phyloP scores from a whole-genome alignment of 2,797 vertebrate genomes.

The Rhyacichthys aspro region DNA sequence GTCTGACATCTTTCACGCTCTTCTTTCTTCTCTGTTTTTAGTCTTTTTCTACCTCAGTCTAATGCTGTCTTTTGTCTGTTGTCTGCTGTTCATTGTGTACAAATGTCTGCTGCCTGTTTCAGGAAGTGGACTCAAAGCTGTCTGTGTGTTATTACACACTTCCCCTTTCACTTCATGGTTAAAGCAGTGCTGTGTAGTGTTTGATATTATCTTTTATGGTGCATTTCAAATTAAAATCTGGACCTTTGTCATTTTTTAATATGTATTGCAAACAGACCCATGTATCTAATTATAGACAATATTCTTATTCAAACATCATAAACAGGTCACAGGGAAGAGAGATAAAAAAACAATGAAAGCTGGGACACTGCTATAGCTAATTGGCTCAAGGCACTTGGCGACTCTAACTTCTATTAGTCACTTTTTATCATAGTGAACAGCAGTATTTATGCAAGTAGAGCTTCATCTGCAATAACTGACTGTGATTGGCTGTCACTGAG shows the following conservation, averaged over 20 bases:
- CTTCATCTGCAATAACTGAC: too few relatives aligned
- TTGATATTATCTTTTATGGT: not conserved
- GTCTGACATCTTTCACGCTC: not conserved
- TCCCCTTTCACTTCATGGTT: conserved; percentile 13
- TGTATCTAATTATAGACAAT: too few relatives aligned
- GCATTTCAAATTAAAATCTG: not conserved
- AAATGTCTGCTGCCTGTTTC: conserved; percentile 11
- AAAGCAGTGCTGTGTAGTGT: not conserved
- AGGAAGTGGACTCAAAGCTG: conserved; percentile 56
- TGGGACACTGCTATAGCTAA: too few relatives aligned
- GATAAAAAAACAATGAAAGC: too few relatives aligned
- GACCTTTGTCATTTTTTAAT: not conserved
- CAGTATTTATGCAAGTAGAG: too few relatives aligned
- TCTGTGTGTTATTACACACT: not conserved
- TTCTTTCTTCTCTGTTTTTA: conserved; percentile 1
- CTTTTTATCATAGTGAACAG: too few relatives aligned
- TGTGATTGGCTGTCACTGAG: too few relatives aligned
- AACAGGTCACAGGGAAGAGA: too few relatives aligned
- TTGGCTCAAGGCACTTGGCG: too few relatives aligned
- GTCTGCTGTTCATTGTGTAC: conserved; percentile 18
- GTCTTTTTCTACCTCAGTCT: not conserved
- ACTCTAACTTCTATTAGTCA: too few relatives aligned
- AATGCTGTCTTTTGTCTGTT: not conserved
- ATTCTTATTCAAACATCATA: too few relatives aligned
- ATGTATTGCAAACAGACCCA: too few relatives aligned